Evolutionary conservation across 2,797 vertebrate genomes (phyloP).

Genomic region (Semotilus atromaculatus): DNA sequence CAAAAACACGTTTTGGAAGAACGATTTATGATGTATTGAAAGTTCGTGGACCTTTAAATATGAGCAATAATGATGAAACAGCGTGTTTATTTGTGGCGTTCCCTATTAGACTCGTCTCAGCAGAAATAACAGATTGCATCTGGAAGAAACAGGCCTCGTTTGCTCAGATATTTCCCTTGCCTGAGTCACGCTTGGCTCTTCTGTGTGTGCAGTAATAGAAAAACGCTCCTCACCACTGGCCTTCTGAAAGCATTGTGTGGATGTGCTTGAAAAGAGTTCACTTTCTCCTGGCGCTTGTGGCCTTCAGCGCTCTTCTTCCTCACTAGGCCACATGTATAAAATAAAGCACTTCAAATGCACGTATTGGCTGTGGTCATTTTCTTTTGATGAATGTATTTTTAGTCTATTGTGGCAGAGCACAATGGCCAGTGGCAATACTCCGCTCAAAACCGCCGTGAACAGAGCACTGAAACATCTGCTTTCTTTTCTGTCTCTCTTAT

Average conservation of each 20-base stretch:
- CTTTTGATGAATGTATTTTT: slow-evolving; percentile 43
- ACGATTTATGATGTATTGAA: no score
- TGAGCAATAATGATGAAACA: neutral
- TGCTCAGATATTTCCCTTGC: neutral
- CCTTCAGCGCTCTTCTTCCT: slow-evolving; percentile 32
- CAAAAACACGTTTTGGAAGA: no score
- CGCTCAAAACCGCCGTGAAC: neutral
- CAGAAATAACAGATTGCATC: slow-evolving; percentile 3
- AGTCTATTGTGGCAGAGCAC: slow-evolving; percentile 23
- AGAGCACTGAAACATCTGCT: slow-evolving; percentile 8
- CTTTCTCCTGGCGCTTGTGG: slow-evolving; percentile 21
- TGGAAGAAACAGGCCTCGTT: neutral
- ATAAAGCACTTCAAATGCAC: neutral
- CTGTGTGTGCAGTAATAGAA: neutral
- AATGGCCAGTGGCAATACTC: neutral
- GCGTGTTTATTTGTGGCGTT: neutral
- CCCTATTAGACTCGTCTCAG: neutral
- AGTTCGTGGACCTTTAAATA: neutral
- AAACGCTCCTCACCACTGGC: neutral
- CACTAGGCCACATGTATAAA: neutral
- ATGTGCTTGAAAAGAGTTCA: slow-evolving; percentile 5
- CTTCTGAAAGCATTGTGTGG: neutral
- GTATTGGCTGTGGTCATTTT: neutral
- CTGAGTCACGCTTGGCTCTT: slow-evolving; percentile 5
- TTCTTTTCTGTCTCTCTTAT: neutral